Evolutionary conservation across 2,113 vertebrate genomes (phyloP), one percentile per base, ranked within the genome.

Genomic region (Dasypus novemcinctus): DNA sequence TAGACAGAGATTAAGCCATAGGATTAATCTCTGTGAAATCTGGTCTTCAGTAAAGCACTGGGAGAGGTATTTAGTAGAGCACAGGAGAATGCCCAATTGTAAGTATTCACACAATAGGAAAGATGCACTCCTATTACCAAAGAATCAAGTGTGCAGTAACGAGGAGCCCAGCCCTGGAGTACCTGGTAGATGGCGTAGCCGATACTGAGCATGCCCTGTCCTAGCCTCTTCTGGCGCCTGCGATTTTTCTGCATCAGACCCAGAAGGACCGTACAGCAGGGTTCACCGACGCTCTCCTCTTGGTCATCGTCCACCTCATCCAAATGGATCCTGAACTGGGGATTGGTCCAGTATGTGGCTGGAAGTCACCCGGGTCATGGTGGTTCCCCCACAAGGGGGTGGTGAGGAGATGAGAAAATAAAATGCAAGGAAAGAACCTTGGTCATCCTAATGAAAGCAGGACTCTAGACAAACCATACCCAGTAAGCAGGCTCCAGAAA

Each of bases 211-310:
- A 98, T 94, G 90, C 96, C 98, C 96, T 99, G 98, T 31, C 99
- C 99, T 78, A 98, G 97, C 94, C 98, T 99, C 96, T 97, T 99
- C 97, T 95, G 95, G 0, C 96, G 74, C 36, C 99, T 98, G 41
- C 95, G 97, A 89, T 99, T 99, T 98, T 99, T 99, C 98, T 99
- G 99, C 98, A 99, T 99, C 94, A 99, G 96, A 29, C 99, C 99
- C 93, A 99, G 97, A 76, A 99, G 97, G 31, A 99, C 29, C 0
- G 98, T 99, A 59, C 99, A 99, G 95, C 98, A 96, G 0, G 98
- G 98, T 25, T 99, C 98, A 0, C 92, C 90, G 2, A 91, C 59
- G 6, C 94, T 93, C 57, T 98, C 99, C 79, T 98, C 97, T 2
- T 98, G 98, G 94, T 98, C 98, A 66, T 99, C 98, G 0, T 99